These are phyloP conservation scores for Lasioglossum lativentre DNA, from an alignment of 2,888 invertebrate species.

Conservation along the genomic window DNA sequence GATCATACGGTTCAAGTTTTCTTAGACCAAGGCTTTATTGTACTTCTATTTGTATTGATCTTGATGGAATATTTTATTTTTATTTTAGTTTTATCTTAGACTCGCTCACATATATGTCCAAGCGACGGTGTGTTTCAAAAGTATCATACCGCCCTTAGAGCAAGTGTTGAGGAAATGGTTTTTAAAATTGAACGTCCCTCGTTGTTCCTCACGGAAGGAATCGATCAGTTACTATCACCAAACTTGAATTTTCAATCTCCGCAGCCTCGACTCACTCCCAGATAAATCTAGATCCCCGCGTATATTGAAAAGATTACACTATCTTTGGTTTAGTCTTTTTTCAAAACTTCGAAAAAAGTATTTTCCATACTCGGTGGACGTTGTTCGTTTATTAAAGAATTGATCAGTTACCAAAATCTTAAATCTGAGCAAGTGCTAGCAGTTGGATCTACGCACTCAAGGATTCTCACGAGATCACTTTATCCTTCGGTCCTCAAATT, in stretches of 20 bases:
- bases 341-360: background rate
- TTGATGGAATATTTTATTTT: background rate
- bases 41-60: background rate
- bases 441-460: too few relatives aligned
- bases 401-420: background rate
- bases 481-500: too few relatives aligned
- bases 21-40: too few relatives aligned
- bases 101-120: background rate
- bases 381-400: background rate
- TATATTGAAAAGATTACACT: background rate
- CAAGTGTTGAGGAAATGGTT: background rate
- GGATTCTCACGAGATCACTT: too few relatives aligned
- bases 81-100: too few relatives aligned
- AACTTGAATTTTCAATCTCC: conserved; percentile 2
- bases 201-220: background rate
- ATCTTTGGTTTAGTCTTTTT: background rate
- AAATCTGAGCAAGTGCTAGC: too few relatives aligned
- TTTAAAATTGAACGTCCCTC: background rate
- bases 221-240: background rate
- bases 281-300: background rate
- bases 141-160: background rate
- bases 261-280: background rate
- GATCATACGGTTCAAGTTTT: too few relatives aligned
- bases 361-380: background rate
- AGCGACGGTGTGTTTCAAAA: background rate